These are phyloP conservation scores for Drosophila quasianomalipes DNA, from an alignment of 2,888 invertebrate species.

Conservation along the genomic window DNA sequence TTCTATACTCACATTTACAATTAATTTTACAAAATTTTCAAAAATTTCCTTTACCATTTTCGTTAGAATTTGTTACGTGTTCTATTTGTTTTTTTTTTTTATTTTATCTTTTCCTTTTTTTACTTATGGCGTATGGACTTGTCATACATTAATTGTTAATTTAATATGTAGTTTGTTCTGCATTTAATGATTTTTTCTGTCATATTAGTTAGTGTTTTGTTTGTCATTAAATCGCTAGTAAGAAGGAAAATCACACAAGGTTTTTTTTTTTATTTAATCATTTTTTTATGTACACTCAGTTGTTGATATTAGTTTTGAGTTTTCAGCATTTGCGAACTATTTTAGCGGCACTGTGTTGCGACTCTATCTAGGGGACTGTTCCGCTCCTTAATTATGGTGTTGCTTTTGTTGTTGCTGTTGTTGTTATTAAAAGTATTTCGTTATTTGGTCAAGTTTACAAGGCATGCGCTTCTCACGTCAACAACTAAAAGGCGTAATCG, in stretches of 20 bases:
- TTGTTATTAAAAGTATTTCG: slow-evolving; percentile 21
- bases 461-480: slow-evolving; percentile 48
- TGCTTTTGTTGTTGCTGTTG: slow-evolving; percentile 6
- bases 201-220: slow-evolving; percentile 33
- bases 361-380: slow-evolving; percentile 34
- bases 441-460: slow-evolving; percentile 70
- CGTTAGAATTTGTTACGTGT: slow-evolving; percentile 49
- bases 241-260: slow-evolving; percentile 76
- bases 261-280: slow-evolving; percentile 43
- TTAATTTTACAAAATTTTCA: slow-evolving; percentile 73
- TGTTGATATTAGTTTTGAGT: slow-evolving; percentile 8
- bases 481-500: slow-evolving; percentile 19
- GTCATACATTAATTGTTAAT: slow-evolving; percentile 55
- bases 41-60: slow-evolving; percentile 35
- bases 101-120: not conserved
- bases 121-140: slow-evolving; percentile 67
- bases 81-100: slow-evolving; percentile 34
- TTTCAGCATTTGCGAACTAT: slow-evolving; percentile 24
- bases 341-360: slow-evolving; percentile 9
- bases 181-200: slow-evolving; percentile 24
- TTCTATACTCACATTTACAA: slow-evolving; percentile 70
- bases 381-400: slow-evolving; percentile 23
- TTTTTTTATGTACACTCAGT: slow-evolving; percentile 63
- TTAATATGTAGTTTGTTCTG: slow-evolving; percentile 36
- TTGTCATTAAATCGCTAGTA: slow-evolving; percentile 65